phyloP scores from a whole-genome alignment of 2,888 invertebrate species.

The Acronicta aceris region DNA sequence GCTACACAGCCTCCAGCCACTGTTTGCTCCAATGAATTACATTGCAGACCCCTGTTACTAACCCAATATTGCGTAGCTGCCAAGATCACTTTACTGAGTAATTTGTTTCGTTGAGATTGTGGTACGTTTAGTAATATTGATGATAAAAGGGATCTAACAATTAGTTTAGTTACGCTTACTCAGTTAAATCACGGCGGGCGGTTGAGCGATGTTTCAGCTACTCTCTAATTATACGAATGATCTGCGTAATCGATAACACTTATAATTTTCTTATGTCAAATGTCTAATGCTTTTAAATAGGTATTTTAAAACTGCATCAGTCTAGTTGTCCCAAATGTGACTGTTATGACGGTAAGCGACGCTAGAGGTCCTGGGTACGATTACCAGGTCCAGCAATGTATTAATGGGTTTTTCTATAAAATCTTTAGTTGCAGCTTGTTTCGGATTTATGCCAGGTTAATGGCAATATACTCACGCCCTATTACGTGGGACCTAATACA shows the following conservation, averaged over 20 bases:
- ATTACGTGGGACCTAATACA: no score
- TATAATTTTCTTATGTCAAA: no score
- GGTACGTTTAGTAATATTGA: constrained; percentile 47
- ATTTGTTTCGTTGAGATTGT: constrained; percentile 58
- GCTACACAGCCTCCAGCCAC: constrained; percentile 35
- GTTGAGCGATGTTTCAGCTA: constrained; percentile 31
- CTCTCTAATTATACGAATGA: constrained; percentile 13
- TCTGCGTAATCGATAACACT: not conserved
- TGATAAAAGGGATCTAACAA: constrained; percentile 47
- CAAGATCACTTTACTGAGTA: constrained; percentile 55
- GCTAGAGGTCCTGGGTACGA: no score
- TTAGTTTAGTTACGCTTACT: constrained; percentile 42
- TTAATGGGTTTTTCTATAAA: no score
- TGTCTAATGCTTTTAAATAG: no score
- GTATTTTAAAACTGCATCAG: no score
- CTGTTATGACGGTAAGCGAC: no score
- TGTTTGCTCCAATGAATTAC: constrained; percentile 65
- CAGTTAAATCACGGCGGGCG: constrained; percentile 10
- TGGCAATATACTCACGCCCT: no score
- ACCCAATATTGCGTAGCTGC: constrained; percentile 56
- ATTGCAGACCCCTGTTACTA: constrained; percentile 50
- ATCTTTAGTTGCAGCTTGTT: no score
- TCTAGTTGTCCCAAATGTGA: no score
- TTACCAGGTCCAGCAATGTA: no score
- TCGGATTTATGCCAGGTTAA: no score